These are phyloP conservation scores for Phrynocephalus guinanensis DNA, from an alignment of 2,797 vertebrate genomes.

Conservation along the genomic window DNA sequence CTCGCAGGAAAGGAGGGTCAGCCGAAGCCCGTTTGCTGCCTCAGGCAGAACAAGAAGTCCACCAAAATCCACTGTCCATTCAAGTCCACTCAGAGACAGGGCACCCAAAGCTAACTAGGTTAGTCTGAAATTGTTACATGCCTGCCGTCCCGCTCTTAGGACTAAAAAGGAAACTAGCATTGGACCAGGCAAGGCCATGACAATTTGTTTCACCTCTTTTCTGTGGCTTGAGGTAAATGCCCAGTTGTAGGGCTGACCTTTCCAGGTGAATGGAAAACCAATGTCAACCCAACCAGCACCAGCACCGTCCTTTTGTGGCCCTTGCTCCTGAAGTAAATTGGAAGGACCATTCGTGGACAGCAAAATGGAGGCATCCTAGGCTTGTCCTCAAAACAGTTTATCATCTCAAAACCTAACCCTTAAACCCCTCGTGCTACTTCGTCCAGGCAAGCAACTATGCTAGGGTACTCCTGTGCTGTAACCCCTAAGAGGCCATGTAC, in stretches of 20 bases:
- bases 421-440: not conserved
- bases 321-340: not conserved
- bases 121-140: no score
- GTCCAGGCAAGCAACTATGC: conserved; percentile 14
- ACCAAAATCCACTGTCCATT: not conserved
- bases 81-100: no score
- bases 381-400: not conserved
- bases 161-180: not conserved
- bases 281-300: no score
- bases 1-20: not conserved
- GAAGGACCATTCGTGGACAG: not conserved
- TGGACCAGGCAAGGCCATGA: not conserved
- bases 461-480: not conserved
- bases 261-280: no score
- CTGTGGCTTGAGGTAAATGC: not conserved
- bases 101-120: no score
- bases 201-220: not conserved
- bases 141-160: no score
- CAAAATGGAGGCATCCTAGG: not conserved
- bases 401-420: not conserved
- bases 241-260: not conserved
- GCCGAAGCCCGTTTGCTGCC: not conserved
- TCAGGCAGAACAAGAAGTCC: not conserved
- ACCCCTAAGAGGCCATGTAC: not conserved
- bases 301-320: no score